Conservation (phyloP, 2,888 invertebrate species). For the Bimastos eiseni region DNA sequence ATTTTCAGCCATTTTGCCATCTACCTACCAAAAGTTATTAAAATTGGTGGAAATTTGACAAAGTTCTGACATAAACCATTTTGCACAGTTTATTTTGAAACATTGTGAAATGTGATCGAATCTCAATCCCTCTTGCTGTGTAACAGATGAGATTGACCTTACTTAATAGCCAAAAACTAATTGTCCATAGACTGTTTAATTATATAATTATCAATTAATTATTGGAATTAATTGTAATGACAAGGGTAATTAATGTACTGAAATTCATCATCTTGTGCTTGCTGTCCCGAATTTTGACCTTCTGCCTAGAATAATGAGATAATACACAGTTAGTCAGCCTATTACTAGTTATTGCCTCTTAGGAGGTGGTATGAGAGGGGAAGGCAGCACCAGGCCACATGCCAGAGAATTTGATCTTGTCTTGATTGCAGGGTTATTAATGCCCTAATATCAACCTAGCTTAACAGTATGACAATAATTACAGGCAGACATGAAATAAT, state of each 20-base stretch:
- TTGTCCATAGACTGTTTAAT: not conserved
- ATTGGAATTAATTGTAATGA: not conserved
- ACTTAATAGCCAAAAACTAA: not conserved
- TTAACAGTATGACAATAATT: not conserved
- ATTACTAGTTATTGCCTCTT: not conserved
- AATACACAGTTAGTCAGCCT: not conserved
- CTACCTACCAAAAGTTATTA: no score
- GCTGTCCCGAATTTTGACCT: not conserved
- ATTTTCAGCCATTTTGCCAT: no score
- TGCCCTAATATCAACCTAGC: not conserved
- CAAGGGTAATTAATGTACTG: not conserved
- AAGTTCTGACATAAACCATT: no score
- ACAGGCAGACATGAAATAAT: not conserved
- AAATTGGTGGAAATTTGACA: no score
- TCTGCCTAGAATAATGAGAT: not conserved
- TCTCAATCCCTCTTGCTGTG: not conserved
- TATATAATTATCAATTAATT: not conserved
- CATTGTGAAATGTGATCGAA: no score
- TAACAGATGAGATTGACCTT: not conserved
- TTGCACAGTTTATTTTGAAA: no score
- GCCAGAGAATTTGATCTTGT: no score
- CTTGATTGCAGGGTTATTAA: no score
- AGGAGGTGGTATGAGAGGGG: not conserved
- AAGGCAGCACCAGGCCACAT: not conserved
- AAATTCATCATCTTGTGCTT: not conserved